A percentile compares a stretch with the other conserved stretches of the same genome.
Evolutionary conservation across 2,797 vertebrate genomes (phyloP).

Genomic region (Capromys pilorides): DNA sequence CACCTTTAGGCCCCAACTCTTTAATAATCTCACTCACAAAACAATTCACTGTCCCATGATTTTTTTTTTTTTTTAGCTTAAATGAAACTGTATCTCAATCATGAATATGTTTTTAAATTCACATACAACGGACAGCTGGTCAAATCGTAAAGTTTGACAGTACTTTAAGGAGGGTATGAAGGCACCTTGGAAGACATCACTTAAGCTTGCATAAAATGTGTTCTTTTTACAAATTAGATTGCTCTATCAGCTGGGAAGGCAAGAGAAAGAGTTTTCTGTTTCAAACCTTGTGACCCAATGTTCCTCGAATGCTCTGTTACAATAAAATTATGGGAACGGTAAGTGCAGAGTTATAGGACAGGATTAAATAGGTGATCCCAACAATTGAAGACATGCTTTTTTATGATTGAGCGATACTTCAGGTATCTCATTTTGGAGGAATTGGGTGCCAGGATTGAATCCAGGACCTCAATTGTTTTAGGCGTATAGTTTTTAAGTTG

Average conservation of each 20-base stretch:
- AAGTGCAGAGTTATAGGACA: conserved; percentile 65
- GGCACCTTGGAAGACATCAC: background rate
- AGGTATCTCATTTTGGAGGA: conserved; percentile 17
- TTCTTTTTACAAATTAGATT: conserved; percentile 12
- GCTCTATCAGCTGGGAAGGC: background rate
- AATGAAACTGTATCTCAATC: conserved; percentile 47
- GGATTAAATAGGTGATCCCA: conserved; percentile 56
- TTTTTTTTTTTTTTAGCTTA: conserved; percentile 59
- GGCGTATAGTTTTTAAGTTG: background rate
- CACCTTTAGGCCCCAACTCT: conserved; percentile 85
- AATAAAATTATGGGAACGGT: conserved; percentile 19
- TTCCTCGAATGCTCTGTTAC: background rate
- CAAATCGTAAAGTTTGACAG: conserved; percentile 27
- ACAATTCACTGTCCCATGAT: conserved; percentile 70
- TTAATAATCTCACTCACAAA: conserved; percentile 80
- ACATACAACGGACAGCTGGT: conserved; percentile 58
- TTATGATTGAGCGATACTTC: conserved; percentile 28
- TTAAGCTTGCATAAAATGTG: conserved; percentile 50
- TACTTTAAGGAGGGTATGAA: conserved; percentile 12
- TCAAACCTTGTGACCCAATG: background rate
- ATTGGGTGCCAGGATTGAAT: background rate
- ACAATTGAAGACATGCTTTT: conserved; percentile 35
- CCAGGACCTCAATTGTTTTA: background rate
- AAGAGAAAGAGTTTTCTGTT: background rate
- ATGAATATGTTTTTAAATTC: conserved; percentile 78